Base-by-base conservation (phyloP, 2,888 invertebrate genomes). In the Rotaria socialis region DNA sequence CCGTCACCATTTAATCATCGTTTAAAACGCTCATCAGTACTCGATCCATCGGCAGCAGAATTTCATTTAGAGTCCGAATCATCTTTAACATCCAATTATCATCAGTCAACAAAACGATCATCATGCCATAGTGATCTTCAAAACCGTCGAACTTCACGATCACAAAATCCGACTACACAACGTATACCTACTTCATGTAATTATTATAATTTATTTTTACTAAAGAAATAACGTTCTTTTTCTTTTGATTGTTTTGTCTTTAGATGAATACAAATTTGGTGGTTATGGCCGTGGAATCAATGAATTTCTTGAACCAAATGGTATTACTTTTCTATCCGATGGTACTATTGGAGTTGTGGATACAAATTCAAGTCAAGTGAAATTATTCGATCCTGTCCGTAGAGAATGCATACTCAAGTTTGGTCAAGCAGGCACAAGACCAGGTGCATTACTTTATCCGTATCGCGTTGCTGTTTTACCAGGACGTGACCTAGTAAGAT, bases 241-340 rank as follows among this genome's bases (percentile, higher is more conserved):
- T 60, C 0, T 16, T 11, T 27, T 60, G 10, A 50, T 11, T 14
- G 50, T 50, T 60, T n/a, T 60, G 2, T 10, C 5, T 10, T 27
- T 67, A 67, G 67, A 80, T n/a, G 80, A 80, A 80, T 80, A 80
- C 5, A 80, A 84, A 84, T 84, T 84, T 84, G 84, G 84, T 55
- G 50, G 52, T 5, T 84, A 47, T 55, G 84, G 84, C 5, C 52
- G 84, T 55, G 56, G 55, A 27, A 35, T 24, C n/a, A 80, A 80
- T 80, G 80, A 80, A 80, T 80, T 80, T 80, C 47, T 80, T 14
- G 80, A 80, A 80, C 84, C 84, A 55, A 84, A 84, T 41, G 56
- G 84, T 55, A 41, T 84, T 84, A 24, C 41, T 6, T 56, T 84
- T 84, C 47, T 56, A n/a, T 35, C 84, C 8, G 55, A 84, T 55